phyloP scores from a whole-genome alignment of 2,113 vertebrate genomes.

The Melanerpes aurifrons region DNA sequence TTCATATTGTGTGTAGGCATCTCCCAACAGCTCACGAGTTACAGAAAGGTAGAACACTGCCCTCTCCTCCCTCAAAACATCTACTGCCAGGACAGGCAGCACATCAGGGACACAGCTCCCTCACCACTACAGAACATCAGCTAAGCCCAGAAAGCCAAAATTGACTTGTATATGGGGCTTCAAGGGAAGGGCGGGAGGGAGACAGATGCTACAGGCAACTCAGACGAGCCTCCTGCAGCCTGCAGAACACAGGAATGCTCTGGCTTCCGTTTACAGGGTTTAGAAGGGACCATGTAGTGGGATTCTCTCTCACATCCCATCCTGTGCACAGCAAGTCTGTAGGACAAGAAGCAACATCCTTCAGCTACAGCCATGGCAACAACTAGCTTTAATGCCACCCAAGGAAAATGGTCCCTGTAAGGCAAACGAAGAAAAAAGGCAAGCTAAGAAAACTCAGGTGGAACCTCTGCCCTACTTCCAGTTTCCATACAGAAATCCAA shows the following conservation, averaged over 20 bases:
- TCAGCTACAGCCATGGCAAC: not conserved
- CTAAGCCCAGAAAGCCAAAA: not conserved
- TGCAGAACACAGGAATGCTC: not conserved
- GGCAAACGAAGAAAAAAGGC: not conserved
- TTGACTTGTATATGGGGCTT: no score
- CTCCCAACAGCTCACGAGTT: not conserved
- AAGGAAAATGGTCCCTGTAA: not conserved
- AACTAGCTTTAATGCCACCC: accelerated
- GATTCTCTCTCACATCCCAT: not conserved
- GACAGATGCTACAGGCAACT: accelerated
- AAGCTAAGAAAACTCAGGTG: not conserved
- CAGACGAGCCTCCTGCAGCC: not conserved
- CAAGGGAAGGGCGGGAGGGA: not conserved
- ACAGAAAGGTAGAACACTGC: not conserved
- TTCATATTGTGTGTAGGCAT: accelerated
- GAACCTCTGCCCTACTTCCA: not conserved
- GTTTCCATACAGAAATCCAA: not conserved
- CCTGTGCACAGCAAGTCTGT: not conserved
- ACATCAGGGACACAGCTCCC: accelerated
- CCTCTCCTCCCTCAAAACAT: not conserved
- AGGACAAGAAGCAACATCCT: no score
- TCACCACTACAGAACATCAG: not conserved
- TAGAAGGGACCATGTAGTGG: not conserved
- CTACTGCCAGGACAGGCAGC: accelerated
- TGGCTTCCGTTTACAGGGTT: not conserved